Base-by-base conservation (phyloP, 2,797 vertebrate genomes). In the Acrocephalus scirpaceus region DNA sequence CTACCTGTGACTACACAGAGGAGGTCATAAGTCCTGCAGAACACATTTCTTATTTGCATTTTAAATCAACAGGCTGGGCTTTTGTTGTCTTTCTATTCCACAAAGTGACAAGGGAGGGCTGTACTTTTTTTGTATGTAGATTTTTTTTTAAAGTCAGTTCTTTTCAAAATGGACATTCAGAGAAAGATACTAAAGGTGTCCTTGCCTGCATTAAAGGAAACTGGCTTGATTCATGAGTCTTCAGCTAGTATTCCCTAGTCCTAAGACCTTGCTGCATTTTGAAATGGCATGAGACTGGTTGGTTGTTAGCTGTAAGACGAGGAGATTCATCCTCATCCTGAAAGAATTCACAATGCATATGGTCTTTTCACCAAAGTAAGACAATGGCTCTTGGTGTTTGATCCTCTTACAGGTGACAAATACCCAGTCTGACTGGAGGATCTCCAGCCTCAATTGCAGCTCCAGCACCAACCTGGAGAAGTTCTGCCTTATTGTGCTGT, bases 31-130 rank as follows among this genome's bases (percentile, higher is more conserved):
- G 53, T 91, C 48, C 73, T 88, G 38, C 18, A 77, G 51, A 86
- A 26, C 32, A 47, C 36, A 23, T 86, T 93, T 90, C 64, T 36
- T 86, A 70, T 83, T 94, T 97, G 42, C 79, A 95, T 97, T 96
- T 94, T 92, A 96, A 95, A 92, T 90, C 72, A 97, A 94, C 48
- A 71, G 29, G 36, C 67, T 90, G 50, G 90, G 44, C 7, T 51
- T 92, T 60, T 66, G 32, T 29, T 92, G 77, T 74, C 58, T 86
- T 71, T 97, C 80, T 84, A 53, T 96, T 74, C 36, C 30, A 72
- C 36, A 85, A 91, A 67, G 27, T 74, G 88, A 83, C 60, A 72
- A 83, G 78, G 8, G 14, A 84, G 11, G 30, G 32, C 21, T 95
- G 50, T 25, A 30, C 5, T 7, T 48, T 66, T 69, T 54, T 73